Conservation (phyloP, 53 echinoderm and acorn worm species). For the Holothuria leucospilota region DNA sequence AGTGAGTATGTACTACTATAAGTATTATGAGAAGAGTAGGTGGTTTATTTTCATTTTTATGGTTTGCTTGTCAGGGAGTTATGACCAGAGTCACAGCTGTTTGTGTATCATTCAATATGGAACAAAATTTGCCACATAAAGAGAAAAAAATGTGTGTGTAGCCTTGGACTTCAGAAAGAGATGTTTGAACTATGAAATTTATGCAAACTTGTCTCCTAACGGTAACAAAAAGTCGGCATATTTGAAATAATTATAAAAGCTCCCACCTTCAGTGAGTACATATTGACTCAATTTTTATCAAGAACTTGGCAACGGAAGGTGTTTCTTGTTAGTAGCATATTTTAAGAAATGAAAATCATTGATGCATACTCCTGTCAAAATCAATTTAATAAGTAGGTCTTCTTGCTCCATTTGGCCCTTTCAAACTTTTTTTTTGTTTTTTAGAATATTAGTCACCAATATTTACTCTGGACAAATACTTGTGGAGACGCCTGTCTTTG, state of each 20-base stretch:
- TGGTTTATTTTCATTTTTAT: too few relatives aligned
- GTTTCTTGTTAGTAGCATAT: constrained; percentile 7
- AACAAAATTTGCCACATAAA: too few relatives aligned
- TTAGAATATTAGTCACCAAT: constrained; percentile 4
- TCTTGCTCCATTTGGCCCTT: constrained; percentile 7
- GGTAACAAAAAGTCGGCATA: not conserved
- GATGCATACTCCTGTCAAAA: constrained; percentile 39
- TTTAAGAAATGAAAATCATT: constrained; percentile 35
- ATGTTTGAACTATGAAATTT: too few relatives aligned
- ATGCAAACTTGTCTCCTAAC: too few relatives aligned
- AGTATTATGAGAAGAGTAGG: too few relatives aligned
- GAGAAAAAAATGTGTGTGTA: too few relatives aligned
- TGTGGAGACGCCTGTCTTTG: constrained; percentile 36
- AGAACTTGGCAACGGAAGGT: not conserved
- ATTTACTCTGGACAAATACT: constrained; percentile 29
- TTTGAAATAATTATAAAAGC: constrained; percentile 24
- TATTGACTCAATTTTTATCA: constrained; percentile 38
- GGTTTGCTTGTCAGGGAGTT: too few relatives aligned
- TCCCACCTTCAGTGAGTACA: constrained; percentile 29
- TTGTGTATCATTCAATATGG: too few relatives aligned
- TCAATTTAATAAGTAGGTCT: constrained; percentile 45
- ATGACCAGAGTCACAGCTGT: too few relatives aligned
- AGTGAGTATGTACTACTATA: too few relatives aligned
- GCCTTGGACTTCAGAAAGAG: too few relatives aligned
- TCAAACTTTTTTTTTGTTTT: not conserved